Percentiles rank a stretch among this genome's conserved stretches.
phyloP scores from a whole-genome alignment of 2,113 vertebrate species.

The Halcyon malimbica region DNA sequence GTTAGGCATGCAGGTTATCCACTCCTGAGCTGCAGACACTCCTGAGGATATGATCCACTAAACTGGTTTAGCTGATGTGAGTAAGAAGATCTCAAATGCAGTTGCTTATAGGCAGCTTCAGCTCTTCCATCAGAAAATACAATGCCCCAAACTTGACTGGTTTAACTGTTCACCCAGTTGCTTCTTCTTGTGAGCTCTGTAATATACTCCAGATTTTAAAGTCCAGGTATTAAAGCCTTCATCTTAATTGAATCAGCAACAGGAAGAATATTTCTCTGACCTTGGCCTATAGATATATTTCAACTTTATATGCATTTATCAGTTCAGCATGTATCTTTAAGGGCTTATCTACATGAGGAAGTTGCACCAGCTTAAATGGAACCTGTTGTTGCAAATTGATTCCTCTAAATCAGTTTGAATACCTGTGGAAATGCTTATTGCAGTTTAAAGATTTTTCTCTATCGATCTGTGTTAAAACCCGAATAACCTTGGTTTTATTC shows the following conservation, averaged over 20 bases:
- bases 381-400: conserved; percentile 27
- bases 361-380: neutral
- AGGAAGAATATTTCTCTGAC: neutral
- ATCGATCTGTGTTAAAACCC: neutral
- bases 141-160: neutral
- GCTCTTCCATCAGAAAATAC: neutral
- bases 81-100: neutral
- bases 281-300: neutral
- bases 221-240: neutral
- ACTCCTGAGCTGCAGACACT: neutral
- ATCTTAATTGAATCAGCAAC: conserved; percentile 39
- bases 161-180: neutral
- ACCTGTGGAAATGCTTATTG: conserved; percentile 14
- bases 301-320: neutral
- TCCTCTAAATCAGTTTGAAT: conserved; percentile 28
- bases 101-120: rapidly evolving
- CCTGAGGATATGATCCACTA: neutral
- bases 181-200: neutral
- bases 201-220: neutral
- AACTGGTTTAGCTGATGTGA: neutral
- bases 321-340: neutral
- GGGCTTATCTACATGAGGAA: neutral
- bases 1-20: neutral
- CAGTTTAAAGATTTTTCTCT: conserved; percentile 5
- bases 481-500: conserved; percentile 18